Base-by-base conservation (phyloP, 2,113 vertebrate species). In the Tyrannus savana region DNA sequence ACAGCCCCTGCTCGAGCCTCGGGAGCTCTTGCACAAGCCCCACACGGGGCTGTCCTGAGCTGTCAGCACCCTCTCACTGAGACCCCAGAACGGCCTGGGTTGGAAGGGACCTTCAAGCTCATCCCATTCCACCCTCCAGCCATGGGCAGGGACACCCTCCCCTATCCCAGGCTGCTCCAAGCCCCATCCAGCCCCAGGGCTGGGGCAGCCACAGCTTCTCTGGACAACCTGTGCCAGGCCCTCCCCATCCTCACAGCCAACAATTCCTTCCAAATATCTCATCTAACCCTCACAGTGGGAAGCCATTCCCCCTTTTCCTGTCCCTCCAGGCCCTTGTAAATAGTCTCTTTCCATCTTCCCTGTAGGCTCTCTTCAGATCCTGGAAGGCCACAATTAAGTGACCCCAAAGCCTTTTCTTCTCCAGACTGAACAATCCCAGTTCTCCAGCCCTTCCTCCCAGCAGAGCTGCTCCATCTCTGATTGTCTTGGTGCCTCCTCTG, bases 141-240 rank as follows among this genome's bases (percentile, higher is more conserved):
- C 66, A 60, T 37, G 62, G 19, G 4, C 50, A 73, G 62, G 55
- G 53, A 31, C 71, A 47, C n/a, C 4, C 69, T 0, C 30, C 41
- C 41, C 62, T 4, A 0, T 2, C n/a, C 47, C 63, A 68, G 60
- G 55, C 0, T 31, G n/a, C 12, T 71, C 66, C 74, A 33, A 69
- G 18, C 15, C 37, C 33, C 0, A 0, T 46, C 33, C 53, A 83
- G 0, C 19, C 46, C 24, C 47, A 89, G 55, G 62, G 47, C 47
- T 60, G 55, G 41, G 47, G 30, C 71, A 83, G 55, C n/a, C 71
- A 7, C 71, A 89, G 62, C 47, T 67, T 0, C 78, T 75, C 62
- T 83, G 69, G n/a, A 19, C 28, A 68, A 7, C 60, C 62, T 82
- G 68, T 52, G 68, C 69, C 77, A 81, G 59, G 44, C 27, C 44